Percentiles rank a stretch among this genome's conserved stretches.
Conservation (phyloP, 2,888 invertebrate species). For the Mythimna vitellina region DNA sequence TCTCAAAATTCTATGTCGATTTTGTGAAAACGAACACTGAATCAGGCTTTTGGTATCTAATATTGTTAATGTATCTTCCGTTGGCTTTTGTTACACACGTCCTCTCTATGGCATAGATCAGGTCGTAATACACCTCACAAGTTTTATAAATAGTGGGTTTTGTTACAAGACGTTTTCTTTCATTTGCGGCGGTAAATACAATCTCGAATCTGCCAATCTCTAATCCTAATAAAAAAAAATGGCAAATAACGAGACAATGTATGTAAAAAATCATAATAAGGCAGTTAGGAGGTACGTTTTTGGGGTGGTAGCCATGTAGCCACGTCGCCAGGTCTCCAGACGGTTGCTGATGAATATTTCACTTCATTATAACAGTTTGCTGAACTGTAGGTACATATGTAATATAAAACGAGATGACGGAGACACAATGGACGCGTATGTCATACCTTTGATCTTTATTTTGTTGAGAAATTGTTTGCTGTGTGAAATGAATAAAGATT, state of each 20-base stretch:
- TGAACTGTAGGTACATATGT: constrained; percentile 76
- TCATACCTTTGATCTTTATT: constrained; percentile 10
- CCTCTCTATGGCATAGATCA: no score
- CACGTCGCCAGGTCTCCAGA: constrained; percentile 83
- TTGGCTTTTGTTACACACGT: no score
- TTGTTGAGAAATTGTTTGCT: constrained; percentile 1
- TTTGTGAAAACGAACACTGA: no score
- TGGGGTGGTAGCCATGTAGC: constrained; percentile 75
- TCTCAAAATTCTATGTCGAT: no score
- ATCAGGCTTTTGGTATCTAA: no score
- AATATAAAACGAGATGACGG: constrained; percentile 77
- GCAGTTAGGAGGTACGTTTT: constrained; percentile 71
- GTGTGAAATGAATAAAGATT: not conserved
- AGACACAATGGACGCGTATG: constrained; percentile 43
- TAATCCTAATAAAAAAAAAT: not conserved
- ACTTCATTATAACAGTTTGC: constrained; percentile 87
- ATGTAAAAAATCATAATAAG: constrained; percentile 68
- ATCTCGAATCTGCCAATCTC: not conserved
- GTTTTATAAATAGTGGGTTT: no score
- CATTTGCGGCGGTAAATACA: not conserved
- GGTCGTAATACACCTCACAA: no score
- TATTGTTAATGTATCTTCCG: no score
- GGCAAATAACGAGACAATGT: not conserved
- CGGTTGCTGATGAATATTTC: constrained; percentile 88
- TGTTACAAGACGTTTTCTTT: not conserved